phyloP scores from a whole-genome alignment of 2,888 invertebrate genomes.

The Sussaba pulchella region DNA sequence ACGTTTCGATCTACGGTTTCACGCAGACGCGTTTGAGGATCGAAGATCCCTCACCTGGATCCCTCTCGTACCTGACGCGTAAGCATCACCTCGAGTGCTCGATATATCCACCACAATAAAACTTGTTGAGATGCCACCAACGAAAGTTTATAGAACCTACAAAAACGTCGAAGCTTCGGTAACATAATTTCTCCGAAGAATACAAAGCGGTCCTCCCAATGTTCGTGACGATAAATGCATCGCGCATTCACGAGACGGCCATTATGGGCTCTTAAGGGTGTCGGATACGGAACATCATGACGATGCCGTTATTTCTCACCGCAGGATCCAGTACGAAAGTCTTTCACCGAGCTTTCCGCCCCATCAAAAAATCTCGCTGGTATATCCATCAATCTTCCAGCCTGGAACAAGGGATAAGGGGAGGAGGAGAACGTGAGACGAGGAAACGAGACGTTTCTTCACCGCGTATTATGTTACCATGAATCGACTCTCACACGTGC shows the following conservation, averaged over 20 bases:
- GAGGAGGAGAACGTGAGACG: conserved; percentile 28
- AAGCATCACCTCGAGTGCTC: conserved; percentile 58
- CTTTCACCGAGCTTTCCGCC: conserved; percentile 61
- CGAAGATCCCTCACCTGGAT: conserved; percentile 51
- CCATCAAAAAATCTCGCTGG: conserved; percentile 67
- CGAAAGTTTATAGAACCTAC: conserved; percentile 46
- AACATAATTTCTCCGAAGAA: conserved; percentile 30
- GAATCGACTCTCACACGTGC: conserved; percentile 57
- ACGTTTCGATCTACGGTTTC: conserved; percentile 39
- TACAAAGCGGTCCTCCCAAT: conserved; percentile 26
- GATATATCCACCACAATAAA: conserved; percentile 46
- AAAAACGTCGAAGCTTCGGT: background rate
- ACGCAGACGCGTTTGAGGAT: conserved; percentile 21
- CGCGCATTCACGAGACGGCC: conserved; percentile 48
- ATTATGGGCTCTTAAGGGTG: conserved; percentile 59
- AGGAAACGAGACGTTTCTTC: conserved; percentile 49
- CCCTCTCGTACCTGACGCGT: conserved; percentile 14
- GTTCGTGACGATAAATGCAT: conserved; percentile 51
- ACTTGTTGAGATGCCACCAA: conserved; percentile 36
- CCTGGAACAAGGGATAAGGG: background rate
- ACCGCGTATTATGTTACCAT: conserved; percentile 58
- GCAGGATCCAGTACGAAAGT: conserved; percentile 55
- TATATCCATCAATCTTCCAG: conserved; percentile 40
- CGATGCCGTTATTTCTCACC: conserved; percentile 54
- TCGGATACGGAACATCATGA: conserved; percentile 34